Percentiles rank a stretch among this genome's conserved stretches.
These are phyloP conservation scores for Chrysodeixis includens DNA, from an alignment of 2,888 invertebrate genomes.

Conservation along the genomic window DNA sequence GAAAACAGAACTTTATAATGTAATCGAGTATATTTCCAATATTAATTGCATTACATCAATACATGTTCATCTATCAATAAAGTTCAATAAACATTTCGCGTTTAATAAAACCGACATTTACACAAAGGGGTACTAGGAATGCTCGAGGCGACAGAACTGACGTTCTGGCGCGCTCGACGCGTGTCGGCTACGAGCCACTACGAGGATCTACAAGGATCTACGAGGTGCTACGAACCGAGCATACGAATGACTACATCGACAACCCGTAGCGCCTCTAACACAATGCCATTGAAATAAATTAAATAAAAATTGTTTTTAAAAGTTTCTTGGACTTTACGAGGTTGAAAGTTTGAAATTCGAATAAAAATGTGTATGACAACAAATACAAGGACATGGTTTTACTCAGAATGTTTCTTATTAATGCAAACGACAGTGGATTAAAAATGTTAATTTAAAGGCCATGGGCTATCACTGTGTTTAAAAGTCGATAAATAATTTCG, in stretches of 20 bases:
- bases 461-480: slow-evolving; percentile 10
- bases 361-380: neutral
- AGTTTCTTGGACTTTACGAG: neutral
- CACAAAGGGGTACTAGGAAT: slow-evolving; percentile 56
- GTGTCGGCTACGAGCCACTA: slow-evolving; percentile 60
- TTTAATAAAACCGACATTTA: slow-evolving; percentile 51
- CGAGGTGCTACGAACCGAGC: slow-evolving; percentile 55
- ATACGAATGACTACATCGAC: slow-evolving; percentile 61
- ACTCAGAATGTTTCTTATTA: neutral
- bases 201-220: slow-evolving; percentile 57
- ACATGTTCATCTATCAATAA: slow-evolving; percentile 45
- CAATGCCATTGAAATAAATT: slow-evolving; percentile 53
- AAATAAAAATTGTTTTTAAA: slow-evolving; percentile 42
- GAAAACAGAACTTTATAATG: neutral
- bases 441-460: neutral
- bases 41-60: slow-evolving; percentile 32
- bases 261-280: slow-evolving; percentile 41
- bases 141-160: slow-evolving; percentile 58
- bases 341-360: neutral
- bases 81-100: slow-evolving; percentile 48
- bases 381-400: no score
- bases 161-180: slow-evolving; percentile 56
- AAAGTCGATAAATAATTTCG: slow-evolving; percentile 27
- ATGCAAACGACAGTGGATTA: neutral
- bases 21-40: slow-evolving; percentile 25